phyloP scores from a whole-genome alignment of 2,113 vertebrate species.

The Apteryx owenii region DNA sequence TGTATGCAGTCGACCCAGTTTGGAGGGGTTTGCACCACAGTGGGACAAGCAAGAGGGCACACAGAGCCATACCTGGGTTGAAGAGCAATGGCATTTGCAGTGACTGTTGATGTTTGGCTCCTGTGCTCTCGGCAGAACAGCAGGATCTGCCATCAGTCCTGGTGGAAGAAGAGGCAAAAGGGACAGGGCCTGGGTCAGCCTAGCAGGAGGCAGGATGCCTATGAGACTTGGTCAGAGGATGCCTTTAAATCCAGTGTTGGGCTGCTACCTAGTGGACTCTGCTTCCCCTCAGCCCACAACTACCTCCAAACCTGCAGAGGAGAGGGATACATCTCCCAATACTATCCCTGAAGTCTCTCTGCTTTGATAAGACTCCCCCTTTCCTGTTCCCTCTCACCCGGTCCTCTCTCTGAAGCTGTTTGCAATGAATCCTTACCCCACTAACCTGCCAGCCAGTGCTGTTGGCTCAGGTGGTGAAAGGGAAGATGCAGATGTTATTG shows the following conservation, averaged over 20 bases:
- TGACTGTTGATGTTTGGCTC: neutral
- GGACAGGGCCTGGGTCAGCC: neutral
- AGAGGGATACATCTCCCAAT: neutral
- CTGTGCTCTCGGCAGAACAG: neutral
- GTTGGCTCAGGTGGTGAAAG: neutral
- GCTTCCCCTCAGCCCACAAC: neutral
- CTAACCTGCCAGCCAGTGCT: neutral
- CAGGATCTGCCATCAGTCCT: neutral
- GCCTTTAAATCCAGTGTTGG: neutral
- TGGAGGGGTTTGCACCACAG: neutral
- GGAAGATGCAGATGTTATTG: neutral
- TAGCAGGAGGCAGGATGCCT: neutral
- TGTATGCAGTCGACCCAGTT: neutral
- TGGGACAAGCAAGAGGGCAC: neutral
- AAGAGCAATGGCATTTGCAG: neutral
- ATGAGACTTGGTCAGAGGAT: neutral
- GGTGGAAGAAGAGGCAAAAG: neutral
- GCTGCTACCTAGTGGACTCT: neutral
- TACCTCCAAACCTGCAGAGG: neutral
- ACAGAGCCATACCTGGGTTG: neutral
- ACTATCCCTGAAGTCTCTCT: neutral
- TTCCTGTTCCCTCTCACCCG: rapidly evolving
- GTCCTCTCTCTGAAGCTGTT: neutral
- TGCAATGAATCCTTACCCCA: neutral
- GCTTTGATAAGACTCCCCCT: neutral